phyloP scores from a whole-genome alignment of 2,888 invertebrate genomes.

The Tetramorium bicarinatum region DNA sequence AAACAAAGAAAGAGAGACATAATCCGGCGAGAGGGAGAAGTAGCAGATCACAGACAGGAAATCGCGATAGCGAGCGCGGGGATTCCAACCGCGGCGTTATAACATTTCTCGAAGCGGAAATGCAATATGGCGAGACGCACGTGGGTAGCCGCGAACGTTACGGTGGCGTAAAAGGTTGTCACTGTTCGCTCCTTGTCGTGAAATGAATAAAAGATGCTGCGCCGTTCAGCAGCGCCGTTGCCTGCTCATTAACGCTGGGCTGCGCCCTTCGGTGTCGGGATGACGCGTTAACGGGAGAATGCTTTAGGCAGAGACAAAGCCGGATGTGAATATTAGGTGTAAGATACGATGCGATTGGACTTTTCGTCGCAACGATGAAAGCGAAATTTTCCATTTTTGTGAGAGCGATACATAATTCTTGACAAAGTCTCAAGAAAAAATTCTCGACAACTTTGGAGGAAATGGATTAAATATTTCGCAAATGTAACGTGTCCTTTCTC shows the following conservation, averaged over 20 bases:
- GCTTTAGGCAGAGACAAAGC: conserved; percentile 36
- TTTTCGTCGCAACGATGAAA: not conserved
- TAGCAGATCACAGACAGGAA: conserved; percentile 80
- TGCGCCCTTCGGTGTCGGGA: conserved; percentile 54
- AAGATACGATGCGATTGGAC: not conserved
- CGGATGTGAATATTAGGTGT: conserved; percentile 19
- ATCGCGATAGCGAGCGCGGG: conserved; percentile 75
- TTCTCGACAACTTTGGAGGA: not conserved
- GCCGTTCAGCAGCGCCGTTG: conserved; percentile 64
- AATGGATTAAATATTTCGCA: not conserved
- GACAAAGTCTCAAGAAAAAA: not conserved
- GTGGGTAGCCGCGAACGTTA: conserved; percentile 66
- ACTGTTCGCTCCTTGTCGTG: conserved; percentile 75
- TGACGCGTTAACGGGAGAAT: conserved; percentile 66
- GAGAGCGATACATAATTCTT: not conserved
- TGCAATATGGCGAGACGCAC: conserved; percentile 74
- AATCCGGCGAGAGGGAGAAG: conserved; percentile 42
- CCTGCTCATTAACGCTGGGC: conserved; percentile 74
- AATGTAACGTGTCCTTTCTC: not conserved
- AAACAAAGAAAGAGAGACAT: not conserved
- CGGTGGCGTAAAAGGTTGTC: conserved; percentile 74
- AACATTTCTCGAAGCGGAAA: conserved; percentile 80
- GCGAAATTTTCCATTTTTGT: not conserved
- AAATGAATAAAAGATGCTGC: conserved; percentile 82
- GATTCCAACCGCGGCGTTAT: conserved; percentile 73